Evolutionary conservation across 2,888 invertebrate species (phyloP).

Genomic region (Agonopterix subpropinquella): DNA sequence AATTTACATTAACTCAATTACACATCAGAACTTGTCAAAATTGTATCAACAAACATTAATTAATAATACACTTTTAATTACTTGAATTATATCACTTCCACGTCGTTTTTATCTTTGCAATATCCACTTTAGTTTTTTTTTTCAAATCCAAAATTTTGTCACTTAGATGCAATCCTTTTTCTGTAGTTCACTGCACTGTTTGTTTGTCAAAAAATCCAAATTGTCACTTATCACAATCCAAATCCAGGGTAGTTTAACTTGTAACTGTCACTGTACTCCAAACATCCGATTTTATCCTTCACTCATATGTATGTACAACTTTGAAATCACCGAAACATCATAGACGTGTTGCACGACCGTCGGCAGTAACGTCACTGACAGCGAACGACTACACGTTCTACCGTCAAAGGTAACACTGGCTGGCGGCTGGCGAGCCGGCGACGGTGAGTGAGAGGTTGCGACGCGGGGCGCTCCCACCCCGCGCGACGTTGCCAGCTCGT

Average conservation of each 20-base stretch:
- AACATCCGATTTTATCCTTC: slow-evolving; percentile 71
- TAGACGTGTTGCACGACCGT: slow-evolving; percentile 74
- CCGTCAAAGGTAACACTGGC: slow-evolving; percentile 80
- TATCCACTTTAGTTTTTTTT: slow-evolving; percentile 15
- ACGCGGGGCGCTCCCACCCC: slow-evolving; percentile 71
- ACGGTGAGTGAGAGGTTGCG: slow-evolving; percentile 78
- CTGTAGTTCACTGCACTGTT: slow-evolving; percentile 63
- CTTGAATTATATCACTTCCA: slow-evolving; percentile 37
- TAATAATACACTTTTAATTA: slow-evolving; percentile 46
- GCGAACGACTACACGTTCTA: slow-evolving; percentile 68
- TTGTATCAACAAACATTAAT: slow-evolving; percentile 27
- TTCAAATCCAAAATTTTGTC: slow-evolving; percentile 34
- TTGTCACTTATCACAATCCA: slow-evolving; percentile 65
- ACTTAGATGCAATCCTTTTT: slow-evolving; percentile 56
- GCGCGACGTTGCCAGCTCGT: slow-evolving; percentile 74
- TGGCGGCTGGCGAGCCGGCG: slow-evolving; percentile 68
- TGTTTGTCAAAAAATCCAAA: slow-evolving; percentile 45
- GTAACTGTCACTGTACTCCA: slow-evolving; percentile 82
- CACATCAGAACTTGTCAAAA: slow-evolving; percentile 22
- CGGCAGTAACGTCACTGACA: slow-evolving; percentile 72
- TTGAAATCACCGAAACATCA: slow-evolving; percentile 71
- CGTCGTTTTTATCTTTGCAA: slow-evolving; percentile 33
- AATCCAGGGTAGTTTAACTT: slow-evolving; percentile 57
- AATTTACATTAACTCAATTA: not conserved
- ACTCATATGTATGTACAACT: slow-evolving; percentile 69